These are phyloP conservation scores for Miniopterus natalensis DNA, from an alignment of 2,113 vertebrate species.

Conservation along the genomic window DNA sequence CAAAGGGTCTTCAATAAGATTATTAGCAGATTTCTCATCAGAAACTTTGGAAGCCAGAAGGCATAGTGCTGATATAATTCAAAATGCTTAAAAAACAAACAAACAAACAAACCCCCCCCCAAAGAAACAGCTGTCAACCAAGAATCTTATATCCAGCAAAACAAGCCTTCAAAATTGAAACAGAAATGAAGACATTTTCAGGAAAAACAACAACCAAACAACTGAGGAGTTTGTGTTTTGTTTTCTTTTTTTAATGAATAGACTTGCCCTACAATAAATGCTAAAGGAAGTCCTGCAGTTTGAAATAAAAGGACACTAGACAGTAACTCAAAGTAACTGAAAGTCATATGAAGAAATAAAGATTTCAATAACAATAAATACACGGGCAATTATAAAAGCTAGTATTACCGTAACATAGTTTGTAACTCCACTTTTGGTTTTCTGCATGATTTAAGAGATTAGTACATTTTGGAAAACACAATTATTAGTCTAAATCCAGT, in stretches of 20 bases:
- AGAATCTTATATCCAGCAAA: background rate
- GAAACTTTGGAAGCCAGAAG: background rate
- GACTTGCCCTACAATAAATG: background rate
- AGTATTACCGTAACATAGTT: background rate
- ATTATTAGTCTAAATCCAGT: background rate
- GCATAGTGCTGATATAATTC: background rate
- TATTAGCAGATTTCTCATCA: background rate
- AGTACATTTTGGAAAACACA: background rate
- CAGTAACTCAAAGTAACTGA: background rate
- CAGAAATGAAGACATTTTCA: background rate
- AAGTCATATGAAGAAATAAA: background rate
- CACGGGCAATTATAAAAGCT: background rate
- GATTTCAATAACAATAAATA: background rate
- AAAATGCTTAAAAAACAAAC: background rate
- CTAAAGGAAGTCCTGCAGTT: background rate
- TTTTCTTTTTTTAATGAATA: background rate
- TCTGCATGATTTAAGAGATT: background rate
- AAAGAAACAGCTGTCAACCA: background rate
- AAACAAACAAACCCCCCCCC: too few relatives aligned
- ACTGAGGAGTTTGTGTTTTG: background rate
- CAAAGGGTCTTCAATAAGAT: background rate
- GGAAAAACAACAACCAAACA: background rate
- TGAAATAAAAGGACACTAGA: background rate
- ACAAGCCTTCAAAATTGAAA: background rate
- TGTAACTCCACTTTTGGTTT: background rate